These are phyloP conservation scores for Temnothorax ravouxi DNA, from an alignment of 2,888 invertebrate genomes.

Conservation along the genomic window DNA sequence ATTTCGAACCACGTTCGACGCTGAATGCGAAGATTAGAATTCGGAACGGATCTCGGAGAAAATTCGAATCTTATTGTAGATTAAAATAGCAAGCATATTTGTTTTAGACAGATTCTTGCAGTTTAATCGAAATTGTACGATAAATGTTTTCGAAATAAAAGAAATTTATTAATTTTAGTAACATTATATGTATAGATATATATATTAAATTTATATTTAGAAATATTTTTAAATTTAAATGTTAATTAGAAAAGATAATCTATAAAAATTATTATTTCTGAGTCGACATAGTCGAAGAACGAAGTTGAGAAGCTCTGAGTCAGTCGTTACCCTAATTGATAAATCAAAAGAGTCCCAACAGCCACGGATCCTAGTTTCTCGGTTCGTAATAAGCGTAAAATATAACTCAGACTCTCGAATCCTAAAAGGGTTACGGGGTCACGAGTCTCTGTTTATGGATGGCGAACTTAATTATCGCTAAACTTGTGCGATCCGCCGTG, in stretches of 20 bases:
- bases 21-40: not conserved
- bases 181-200: not conserved
- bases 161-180: not conserved
- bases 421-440: conserved; percentile 45
- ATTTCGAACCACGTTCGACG: not conserved
- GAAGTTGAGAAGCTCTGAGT: not conserved
- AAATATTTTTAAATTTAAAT: not conserved
- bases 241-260: not conserved
- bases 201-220: not conserved
- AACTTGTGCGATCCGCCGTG: conserved; percentile 25
- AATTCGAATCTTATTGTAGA: not conserved
- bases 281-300: not conserved
- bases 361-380: not conserved
- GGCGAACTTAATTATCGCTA: conserved; percentile 42
- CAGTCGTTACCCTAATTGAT: not conserved
- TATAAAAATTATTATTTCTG: not conserved
- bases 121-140: not conserved
- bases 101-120: not conserved
- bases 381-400: conserved; percentile 4
- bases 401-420: not conserved
- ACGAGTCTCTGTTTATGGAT: conserved; percentile 26
- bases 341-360: not conserved
- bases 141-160: not conserved
- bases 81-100: not conserved
- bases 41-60: not conserved